These are phyloP conservation scores for Vireo altiloquus DNA, from an alignment of 2,113 vertebrate genomes.

Conservation along the genomic window DNA sequence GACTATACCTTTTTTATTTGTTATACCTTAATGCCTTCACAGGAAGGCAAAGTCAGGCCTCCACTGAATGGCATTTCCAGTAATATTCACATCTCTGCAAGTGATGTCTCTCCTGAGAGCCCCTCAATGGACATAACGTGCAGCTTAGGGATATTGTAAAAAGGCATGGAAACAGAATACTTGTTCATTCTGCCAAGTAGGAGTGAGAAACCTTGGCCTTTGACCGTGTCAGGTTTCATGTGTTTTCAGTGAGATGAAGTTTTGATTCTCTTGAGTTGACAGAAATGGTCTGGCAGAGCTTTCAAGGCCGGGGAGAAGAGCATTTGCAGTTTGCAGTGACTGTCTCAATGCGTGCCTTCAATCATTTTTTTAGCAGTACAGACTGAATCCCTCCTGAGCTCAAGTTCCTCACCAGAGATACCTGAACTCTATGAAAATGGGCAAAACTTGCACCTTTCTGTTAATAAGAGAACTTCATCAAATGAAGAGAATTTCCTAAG, in stretches of 20 bases:
- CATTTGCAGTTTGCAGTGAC: background rate
- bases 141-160: background rate
- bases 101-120: background rate
- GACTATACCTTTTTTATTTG: background rate
- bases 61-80: background rate
- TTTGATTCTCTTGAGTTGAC: background rate
- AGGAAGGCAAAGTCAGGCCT: background rate
- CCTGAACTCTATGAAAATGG: background rate
- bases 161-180: background rate
- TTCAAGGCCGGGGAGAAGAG: background rate
- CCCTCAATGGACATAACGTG: fast-evolving
- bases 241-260: background rate
- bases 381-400: background rate
- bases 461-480: background rate
- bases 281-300: background rate
- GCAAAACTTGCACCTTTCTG: background rate
- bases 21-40: background rate
- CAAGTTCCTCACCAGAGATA: background rate
- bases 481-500: background rate
- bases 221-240: background rate
- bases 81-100: background rate
- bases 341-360: background rate
- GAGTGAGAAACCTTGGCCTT: background rate
- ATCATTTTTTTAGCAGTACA: fast-evolving
- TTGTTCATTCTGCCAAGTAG: background rate